Percentiles rank a stretch among this genome's conserved stretches.
Evolutionary conservation across 2,113 vertebrate genomes (phyloP).

Genomic region (Melospiza melodia): DNA sequence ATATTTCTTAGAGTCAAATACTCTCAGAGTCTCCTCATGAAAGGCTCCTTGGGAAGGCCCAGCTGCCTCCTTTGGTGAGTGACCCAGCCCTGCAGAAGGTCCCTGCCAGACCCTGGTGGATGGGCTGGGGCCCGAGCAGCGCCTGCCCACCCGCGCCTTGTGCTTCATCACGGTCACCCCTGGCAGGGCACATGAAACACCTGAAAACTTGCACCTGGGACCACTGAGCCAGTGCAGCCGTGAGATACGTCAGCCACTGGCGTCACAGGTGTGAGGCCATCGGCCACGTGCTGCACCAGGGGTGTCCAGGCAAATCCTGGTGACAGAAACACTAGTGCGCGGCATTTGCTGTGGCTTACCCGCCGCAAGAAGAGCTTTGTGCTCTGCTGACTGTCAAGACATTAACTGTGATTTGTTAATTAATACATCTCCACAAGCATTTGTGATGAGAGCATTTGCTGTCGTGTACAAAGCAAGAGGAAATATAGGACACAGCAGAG

Average conservation of each 20-base stretch:
- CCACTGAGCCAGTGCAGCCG: not conserved
- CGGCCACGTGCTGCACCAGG: accelerated
- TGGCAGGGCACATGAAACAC: not conserved
- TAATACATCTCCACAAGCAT: conserved; percentile 34
- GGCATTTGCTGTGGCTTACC: not conserved
- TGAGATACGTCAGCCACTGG: accelerated
- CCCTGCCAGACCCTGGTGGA: accelerated
- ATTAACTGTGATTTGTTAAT: conserved; percentile 47
- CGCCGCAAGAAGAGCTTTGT: not conserved
- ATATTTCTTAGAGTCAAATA: not conserved
- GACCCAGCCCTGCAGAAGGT: not conserved
- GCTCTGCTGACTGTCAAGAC: conserved; percentile 1
- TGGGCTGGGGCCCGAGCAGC: accelerated
- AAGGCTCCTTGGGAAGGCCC: not conserved
- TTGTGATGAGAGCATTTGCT: not conserved
- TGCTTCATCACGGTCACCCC: accelerated
- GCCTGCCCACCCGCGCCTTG: not conserved
- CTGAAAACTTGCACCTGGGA: not conserved
- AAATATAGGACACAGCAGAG: conserved; percentile 36
- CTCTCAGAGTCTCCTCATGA: not conserved
- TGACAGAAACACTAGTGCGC: not conserved
- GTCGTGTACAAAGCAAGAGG: not conserved
- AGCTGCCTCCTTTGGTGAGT: not conserved
- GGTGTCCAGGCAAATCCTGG: not conserved
- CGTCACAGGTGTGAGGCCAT: accelerated